A percentile compares a stretch with the other conserved stretches of the same genome.
Conservation (phyloP, 2,888 invertebrate species). For the Epinotia bilunana region DNA sequence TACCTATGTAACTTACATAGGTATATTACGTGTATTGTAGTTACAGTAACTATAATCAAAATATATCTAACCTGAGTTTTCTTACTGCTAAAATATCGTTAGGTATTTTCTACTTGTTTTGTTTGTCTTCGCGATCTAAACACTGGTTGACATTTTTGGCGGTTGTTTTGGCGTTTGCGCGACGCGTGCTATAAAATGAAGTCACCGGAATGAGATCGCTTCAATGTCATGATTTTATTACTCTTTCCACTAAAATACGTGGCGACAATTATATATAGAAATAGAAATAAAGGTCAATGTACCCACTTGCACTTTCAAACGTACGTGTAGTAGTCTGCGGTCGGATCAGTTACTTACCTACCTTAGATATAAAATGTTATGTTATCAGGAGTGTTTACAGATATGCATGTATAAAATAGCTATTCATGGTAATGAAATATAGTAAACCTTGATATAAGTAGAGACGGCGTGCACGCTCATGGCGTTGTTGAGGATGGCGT, state of each 20-base stretch:
- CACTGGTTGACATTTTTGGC: slow-evolving; percentile 6
- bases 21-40: too few species aligned
- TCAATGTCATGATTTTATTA: slow-evolving; percentile 20
- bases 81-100: not conserved
- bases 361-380: too few species aligned
- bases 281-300: slow-evolving; percentile 28
- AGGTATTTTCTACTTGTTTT: not conserved
- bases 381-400: too few species aligned
- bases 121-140: not conserved
- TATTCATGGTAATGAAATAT: not conserved
- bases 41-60: too few species aligned
- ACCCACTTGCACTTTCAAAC: not conserved
- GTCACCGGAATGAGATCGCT: not conserved
- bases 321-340: not conserved
- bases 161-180: not conserved
- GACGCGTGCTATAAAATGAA: not conserved
- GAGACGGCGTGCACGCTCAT: slow-evolving; percentile 91
- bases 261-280: slow-evolving; percentile 14
- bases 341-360: not conserved
- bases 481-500: slow-evolving; percentile 89
- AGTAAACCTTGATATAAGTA: slow-evolving; percentile 88
- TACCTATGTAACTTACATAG: too few species aligned
- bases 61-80: not conserved
- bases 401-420: too few species aligned
- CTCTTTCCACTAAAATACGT: slow-evolving; percentile 25